Evolutionary conservation across 2,888 invertebrate genomes (phyloP).

Genomic region (Pyrrhosoma nymphula): DNA sequence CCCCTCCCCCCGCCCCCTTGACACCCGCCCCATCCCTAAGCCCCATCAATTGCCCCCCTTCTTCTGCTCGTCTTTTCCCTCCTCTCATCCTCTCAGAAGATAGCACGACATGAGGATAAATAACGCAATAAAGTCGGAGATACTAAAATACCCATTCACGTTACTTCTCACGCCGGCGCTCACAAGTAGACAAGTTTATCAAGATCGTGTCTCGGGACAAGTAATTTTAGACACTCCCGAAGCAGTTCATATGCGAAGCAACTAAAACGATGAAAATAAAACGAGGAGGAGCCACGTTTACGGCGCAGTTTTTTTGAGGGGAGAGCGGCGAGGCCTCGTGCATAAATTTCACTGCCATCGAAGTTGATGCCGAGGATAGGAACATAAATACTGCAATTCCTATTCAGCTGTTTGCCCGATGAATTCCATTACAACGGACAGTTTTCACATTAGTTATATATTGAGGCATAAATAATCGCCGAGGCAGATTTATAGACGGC

Average conservation of each 20-base stretch:
- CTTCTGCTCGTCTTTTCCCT: background rate
- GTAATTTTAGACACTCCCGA: conserved; percentile 27
- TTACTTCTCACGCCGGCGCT: conserved; percentile 19
- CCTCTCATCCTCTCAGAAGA: background rate
- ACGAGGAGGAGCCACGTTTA: background rate
- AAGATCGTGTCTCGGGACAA: conserved; percentile 4
- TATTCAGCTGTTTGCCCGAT: background rate
- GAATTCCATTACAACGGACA: background rate
- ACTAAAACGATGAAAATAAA: background rate
- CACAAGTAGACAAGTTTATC: conserved; percentile 19
- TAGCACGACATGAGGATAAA: conserved; percentile 15
- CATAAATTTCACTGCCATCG: conserved; percentile 4
- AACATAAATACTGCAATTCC: background rate
- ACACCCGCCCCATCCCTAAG: background rate
- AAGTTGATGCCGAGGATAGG: background rate
- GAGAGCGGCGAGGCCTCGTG: background rate
- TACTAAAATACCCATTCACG: conserved; percentile 31
- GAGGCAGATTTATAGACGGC: background rate
- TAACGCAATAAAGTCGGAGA: conserved; percentile 24
- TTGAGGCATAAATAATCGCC: background rate
- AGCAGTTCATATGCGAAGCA: conserved; percentile 26
- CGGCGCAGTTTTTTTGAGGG: background rate
- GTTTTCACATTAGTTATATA: background rate
- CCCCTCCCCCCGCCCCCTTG: background rate
- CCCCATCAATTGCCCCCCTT: background rate